Evolutionary conservation across 30 jellyfish, hydroid and myxozoan genomes (phyloP), one percentile per base, ranked within the genome.

Genomic region (Nemopilema nomurai): DNA sequence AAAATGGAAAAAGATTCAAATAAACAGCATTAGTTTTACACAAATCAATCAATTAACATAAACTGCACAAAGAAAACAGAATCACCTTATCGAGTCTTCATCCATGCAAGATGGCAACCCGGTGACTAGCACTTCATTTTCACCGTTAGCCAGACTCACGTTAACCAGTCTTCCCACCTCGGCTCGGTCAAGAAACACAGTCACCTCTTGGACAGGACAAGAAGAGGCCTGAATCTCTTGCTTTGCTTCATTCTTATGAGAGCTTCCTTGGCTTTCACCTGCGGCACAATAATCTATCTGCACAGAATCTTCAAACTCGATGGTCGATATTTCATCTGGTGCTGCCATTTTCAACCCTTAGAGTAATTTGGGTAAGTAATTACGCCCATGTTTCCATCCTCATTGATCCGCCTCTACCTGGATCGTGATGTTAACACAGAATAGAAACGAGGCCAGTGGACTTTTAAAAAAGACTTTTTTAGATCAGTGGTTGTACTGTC

Each of bases 111-210:
- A 23, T 18, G 99, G 97, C 79, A 94, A 62, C 41, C 87, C 96
- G 23, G 87, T 85, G 28, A 94, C 65, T n/a, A 89, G 71, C 32
- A 89, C 85, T 67, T 94, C 99, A 63, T 51, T 74, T 52, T 89
- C 92, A 16, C 96, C 96, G 7, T 41, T 71, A 0, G 21, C 78
- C 4, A 77, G 77, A 28, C 63, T 79, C 8, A 87, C 94, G 7
- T 82, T 87, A 49, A 88, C 86, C 18, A 77, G 23, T n/a, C 97
- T 78, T 28, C 86, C 85, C 22, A 94, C 99, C 85, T 94, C 99
- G 4, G 99, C 99, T 32, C 96, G 74, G 80, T 94, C 99, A 16
- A 85, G 57, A 78, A 94, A 94, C 23, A 94, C 99, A 13, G 99
- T 94, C 27, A 94, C 97, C 25, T 78, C 84, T 20, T 84, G 86